These are phyloP conservation scores for Sinotaia quadrata DNA, from an alignment of 2,888 invertebrate species.

Conservation along the genomic window DNA sequence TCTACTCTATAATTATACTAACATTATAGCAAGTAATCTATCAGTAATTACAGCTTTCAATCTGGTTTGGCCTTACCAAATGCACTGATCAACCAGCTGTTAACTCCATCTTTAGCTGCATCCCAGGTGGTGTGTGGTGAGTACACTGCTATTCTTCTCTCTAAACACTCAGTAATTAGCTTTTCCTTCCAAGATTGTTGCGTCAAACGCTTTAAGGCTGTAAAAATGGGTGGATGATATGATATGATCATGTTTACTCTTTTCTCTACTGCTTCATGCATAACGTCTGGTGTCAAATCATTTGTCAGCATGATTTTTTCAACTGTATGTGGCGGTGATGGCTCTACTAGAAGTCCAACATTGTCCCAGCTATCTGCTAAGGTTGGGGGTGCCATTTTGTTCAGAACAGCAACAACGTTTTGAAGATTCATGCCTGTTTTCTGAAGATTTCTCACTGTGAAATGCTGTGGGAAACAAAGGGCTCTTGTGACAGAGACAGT, in stretches of 20 bases:
- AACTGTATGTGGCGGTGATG: slow-evolving; percentile 74
- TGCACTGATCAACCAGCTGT: slow-evolving; percentile 90
- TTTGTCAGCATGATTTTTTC: slow-evolving; percentile 85
- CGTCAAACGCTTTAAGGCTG: slow-evolving; percentile 84
- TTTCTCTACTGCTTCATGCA: slow-evolving; percentile 81
- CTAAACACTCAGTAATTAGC: slow-evolving; percentile 84
- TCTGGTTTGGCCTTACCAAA: slow-evolving; percentile 75
- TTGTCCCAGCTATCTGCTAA: slow-evolving; percentile 93
- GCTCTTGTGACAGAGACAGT: no score
- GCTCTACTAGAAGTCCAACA: slow-evolving; percentile 91
- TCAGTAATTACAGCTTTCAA: no score
- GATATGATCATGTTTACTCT: slow-evolving; percentile 87
- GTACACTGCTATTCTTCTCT: slow-evolving; percentile 88
- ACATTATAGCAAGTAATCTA: no score
- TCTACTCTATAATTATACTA: no score
- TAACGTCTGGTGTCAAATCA: slow-evolving; percentile 90
- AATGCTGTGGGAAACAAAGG: neutral
- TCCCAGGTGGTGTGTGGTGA: slow-evolving; percentile 96
- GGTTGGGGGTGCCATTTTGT: slow-evolving; percentile 55
- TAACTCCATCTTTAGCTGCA: slow-evolving; percentile 86
- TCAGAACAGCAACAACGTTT: slow-evolving; percentile 47
- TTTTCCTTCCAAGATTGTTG: slow-evolving; percentile 81
- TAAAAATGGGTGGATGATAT: slow-evolving; percentile 97
- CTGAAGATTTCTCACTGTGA: neutral
- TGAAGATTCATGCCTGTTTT: slow-evolving; percentile 44